A percentile compares a stretch with the other conserved stretches of the same genome.
These are phyloP conservation scores for Tipula lateralis DNA, from an alignment of 2,888 invertebrate genomes.

Conservation along the genomic window DNA sequence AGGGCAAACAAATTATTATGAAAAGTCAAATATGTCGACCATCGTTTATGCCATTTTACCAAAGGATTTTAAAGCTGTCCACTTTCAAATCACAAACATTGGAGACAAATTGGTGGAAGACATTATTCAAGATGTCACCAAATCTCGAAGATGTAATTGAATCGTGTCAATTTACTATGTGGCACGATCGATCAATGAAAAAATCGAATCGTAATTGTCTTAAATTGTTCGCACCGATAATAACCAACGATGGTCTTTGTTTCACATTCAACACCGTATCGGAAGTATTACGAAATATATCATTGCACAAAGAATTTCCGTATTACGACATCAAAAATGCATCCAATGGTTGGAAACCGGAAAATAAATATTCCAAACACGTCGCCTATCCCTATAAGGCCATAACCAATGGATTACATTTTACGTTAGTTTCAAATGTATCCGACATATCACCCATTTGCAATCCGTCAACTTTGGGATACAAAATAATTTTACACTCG, in stretches of 20 bases:
- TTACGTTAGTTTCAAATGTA: neutral
- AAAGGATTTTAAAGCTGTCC: neutral
- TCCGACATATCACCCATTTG: neutral
- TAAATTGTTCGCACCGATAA: neutral
- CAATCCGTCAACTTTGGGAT: neutral
- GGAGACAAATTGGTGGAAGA: neutral
- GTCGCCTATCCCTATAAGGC: neutral
- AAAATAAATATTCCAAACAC: neutral
- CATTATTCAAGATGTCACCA: neutral
- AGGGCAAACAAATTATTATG: neutral
- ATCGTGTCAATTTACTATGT: neutral
- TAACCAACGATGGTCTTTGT: neutral
- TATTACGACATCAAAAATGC: neutral
- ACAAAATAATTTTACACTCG: neutral
- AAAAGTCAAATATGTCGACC: neutral
- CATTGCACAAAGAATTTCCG: neutral
- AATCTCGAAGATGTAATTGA: neutral
- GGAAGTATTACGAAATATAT: neutral
- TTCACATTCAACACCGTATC: neutral
- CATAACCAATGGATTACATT: neutral
- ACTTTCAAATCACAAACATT: too few species aligned
- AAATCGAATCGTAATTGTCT: neutral
- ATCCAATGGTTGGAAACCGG: neutral
- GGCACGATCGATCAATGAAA: neutral
- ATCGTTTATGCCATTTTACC: neutral